Conservation (phyloP, 2,797 vertebrate genomes). For the Gymnocypris eckloni region DNA sequence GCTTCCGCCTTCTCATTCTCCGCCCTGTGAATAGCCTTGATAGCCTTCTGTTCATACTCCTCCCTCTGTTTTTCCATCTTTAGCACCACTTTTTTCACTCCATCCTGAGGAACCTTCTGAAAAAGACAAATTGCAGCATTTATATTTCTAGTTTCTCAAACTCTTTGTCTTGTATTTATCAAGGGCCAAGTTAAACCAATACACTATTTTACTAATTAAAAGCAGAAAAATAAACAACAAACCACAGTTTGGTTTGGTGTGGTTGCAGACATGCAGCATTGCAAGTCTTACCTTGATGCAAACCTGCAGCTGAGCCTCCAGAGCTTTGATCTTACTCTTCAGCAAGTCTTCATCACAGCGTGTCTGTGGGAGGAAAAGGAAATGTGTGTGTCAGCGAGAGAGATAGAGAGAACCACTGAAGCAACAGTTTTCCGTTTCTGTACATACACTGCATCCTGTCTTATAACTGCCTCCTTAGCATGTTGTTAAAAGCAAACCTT, state of each 20-base stretch:
- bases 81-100: slow-evolving; percentile 83
- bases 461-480: slow-evolving; percentile 13
- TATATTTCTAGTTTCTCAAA: neutral
- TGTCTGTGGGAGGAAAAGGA: slow-evolving; percentile 81
- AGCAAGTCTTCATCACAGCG: slow-evolving; percentile 90
- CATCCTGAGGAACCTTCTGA: slow-evolving; percentile 82
- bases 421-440: slow-evolving; percentile 56
- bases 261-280: neutral
- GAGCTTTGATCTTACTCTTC: slow-evolving; percentile 84
- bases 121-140: slow-evolving; percentile 16
- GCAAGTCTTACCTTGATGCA: slow-evolving; percentile 86
- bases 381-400: slow-evolving; percentile 67
- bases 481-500: neutral
- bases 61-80: slow-evolving; percentile 92
- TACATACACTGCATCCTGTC: slow-evolving; percentile 48
- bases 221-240: neutral
- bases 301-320: slow-evolving; percentile 90
- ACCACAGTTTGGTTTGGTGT: neutral
- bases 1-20: slow-evolving; percentile 85
- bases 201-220: neutral
- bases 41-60: slow-evolving; percentile 86
- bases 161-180: neutral
- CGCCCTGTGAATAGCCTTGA: slow-evolving; percentile 86
- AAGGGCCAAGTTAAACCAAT: neutral
- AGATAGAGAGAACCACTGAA: slow-evolving; percentile 48